Conservation (phyloP, 2,797 vertebrate species). For the Arvicola amphibius region DNA sequence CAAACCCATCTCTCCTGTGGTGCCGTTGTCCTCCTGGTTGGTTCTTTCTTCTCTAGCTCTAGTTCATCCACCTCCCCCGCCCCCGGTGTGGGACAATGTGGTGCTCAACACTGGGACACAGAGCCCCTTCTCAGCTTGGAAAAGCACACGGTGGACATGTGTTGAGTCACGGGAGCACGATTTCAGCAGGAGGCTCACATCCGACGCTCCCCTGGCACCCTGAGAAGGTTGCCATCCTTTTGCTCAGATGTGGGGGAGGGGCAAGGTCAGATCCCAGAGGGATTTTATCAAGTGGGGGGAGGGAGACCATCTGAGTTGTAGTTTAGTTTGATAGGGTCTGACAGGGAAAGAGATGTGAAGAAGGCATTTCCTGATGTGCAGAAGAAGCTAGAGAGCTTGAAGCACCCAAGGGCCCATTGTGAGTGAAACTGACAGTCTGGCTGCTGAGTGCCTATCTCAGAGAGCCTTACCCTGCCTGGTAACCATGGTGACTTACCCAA, state of each 20-base stretch:
- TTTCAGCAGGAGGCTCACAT: neutral
- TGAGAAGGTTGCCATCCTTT: neutral
- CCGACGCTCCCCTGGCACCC: neutral
- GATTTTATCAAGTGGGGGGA: neutral
- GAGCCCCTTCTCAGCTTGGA: too few species aligned
- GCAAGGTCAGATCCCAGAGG: neutral
- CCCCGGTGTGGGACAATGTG: accelerated
- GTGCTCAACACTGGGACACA: neutral
- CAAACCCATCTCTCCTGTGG: neutral
- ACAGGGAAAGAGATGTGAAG: neutral
- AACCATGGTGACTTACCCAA: neutral
- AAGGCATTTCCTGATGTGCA: neutral
- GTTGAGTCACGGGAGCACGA: neutral
- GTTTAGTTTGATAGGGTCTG: neutral
- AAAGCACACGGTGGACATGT: neutral
- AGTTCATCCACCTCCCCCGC: neutral
- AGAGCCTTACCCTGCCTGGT: neutral
- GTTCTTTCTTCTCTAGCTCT: neutral
- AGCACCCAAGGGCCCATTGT: neutral
- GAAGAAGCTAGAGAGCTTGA: neutral
- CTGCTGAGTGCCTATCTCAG: neutral
- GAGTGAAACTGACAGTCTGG: neutral
- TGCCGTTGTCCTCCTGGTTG: neutral
- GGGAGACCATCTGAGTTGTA: neutral
- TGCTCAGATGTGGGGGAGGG: neutral